Percentiles rank a stretch among this genome's conserved stretches.
Evolutionary conservation across 37 sponge, comb jelly and placozoan genomes (phyloP).

Genomic region (Beroe ovata): DNA sequence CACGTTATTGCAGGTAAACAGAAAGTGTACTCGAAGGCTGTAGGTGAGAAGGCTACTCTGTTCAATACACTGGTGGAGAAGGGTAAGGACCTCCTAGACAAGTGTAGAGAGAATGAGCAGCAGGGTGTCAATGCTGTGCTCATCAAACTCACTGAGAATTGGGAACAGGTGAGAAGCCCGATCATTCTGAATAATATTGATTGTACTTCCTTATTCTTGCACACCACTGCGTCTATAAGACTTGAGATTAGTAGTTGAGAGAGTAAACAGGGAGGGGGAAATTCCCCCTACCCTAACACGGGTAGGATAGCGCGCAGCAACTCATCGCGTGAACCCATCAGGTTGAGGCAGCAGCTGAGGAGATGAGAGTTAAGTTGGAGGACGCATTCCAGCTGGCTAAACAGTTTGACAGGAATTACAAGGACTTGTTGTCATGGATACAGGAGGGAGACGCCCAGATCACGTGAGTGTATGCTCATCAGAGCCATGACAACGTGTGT

Average conservation of each 20-base stretch:
- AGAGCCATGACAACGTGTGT: no score
- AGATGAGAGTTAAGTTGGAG: constrained; percentile 39
- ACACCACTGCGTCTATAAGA: no score
- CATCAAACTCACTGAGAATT: constrained; percentile 26
- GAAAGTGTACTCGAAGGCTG: constrained; percentile 20
- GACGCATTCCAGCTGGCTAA: constrained; percentile 41
- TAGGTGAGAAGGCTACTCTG: neutral
- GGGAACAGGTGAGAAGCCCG: constrained; percentile 58
- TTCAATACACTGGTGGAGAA: constrained; percentile 8
- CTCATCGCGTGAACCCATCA: no score
- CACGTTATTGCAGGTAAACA: constrained; percentile 6
- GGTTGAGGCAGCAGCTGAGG: constrained; percentile 30
- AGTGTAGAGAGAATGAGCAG: constrained; percentile 52
- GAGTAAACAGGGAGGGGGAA: no score
- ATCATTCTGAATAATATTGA: no score
- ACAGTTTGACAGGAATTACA: constrained; percentile 38
- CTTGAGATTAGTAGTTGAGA: no score
- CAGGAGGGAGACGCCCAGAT: constrained; percentile 38
- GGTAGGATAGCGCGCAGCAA: no score
- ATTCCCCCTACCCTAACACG: no score
- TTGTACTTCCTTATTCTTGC: no score
- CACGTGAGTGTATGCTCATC: constrained; percentile 57
- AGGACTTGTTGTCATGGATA: constrained; percentile 9
- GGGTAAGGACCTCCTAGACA: constrained; percentile 36
- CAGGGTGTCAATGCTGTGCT: constrained; percentile 51